phyloP scores from a whole-genome alignment of 1,140 invertebrate species.

The Achroia grisella region DNA sequence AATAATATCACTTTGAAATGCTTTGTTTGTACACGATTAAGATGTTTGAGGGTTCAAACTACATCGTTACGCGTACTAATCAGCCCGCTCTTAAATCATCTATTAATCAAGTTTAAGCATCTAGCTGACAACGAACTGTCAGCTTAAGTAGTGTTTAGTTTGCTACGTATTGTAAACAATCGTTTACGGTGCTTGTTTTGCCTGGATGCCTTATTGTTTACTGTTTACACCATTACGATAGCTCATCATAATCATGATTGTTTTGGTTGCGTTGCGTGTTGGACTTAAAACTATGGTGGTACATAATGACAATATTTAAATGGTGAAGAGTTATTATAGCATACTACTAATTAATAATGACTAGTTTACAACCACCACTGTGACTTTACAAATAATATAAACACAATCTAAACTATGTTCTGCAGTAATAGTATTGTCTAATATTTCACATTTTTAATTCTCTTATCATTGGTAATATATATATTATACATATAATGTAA shows the following conservation, averaged over 20 bases:
- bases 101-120: conserved; percentile 70
- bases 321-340: too few relatives aligned
- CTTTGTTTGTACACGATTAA: conserved; percentile 40
- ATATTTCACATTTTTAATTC: too few relatives aligned
- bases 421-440: too few relatives aligned
- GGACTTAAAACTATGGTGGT: too few relatives aligned
- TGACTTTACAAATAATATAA: too few relatives aligned
- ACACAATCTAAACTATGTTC: too few relatives aligned
- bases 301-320: too few relatives aligned
- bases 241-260: neutral
- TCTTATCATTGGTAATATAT: too few relatives aligned
- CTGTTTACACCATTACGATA: conserved; percentile 16
- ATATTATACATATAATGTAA: too few relatives aligned
- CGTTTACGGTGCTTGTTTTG: conserved; percentile 52
- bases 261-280: too few relatives aligned
- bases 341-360: too few relatives aligned
- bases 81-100: conserved; percentile 54
- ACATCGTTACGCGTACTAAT: conserved; percentile 48
- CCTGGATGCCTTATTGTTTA: conserved; percentile 44
- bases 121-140: conserved; percentile 65
- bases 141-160: conserved; percentile 65
- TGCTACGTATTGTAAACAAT: conserved; percentile 55
- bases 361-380: too few relatives aligned
- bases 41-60: conserved; percentile 40
- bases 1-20: conserved; percentile 21